A percentile compares a stretch with the other conserved stretches of the same genome.
Evolutionary conservation across 2,113 vertebrate species (phyloP).

Genomic region (Tinamus guttatus): DNA sequence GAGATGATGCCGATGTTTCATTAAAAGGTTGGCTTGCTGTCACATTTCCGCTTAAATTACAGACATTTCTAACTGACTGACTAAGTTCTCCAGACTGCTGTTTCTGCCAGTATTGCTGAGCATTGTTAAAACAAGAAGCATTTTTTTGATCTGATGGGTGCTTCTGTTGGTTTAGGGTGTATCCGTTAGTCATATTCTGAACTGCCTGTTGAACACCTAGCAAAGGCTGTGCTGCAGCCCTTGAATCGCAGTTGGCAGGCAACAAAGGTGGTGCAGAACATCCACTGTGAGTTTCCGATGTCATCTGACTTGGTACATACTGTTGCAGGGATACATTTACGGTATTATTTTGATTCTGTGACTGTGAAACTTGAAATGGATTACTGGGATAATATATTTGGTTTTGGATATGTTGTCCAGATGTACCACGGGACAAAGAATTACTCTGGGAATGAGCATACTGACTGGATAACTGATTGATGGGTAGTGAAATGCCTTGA

Average conservation of each 20-base stretch:
- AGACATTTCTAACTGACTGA: neutral
- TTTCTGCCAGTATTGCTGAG: constrained; percentile 58
- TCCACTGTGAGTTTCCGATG: constrained; percentile 1
- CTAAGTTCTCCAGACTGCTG: constrained; percentile 21
- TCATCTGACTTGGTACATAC: neutral
- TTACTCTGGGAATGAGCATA: constrained; percentile 18
- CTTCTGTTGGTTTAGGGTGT: constrained; percentile 21
- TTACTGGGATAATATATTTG: neutral
- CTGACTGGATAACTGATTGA: constrained; percentile 7
- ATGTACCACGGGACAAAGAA: neutral
- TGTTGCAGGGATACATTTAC: constrained; percentile 5
- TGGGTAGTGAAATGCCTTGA: neutral
- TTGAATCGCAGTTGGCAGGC: constrained; percentile 37
- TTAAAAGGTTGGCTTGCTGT: constrained; percentile 10
- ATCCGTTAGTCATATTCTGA: constrained; percentile 23
- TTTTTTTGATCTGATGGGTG: neutral
- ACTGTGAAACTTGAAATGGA: constrained; percentile 38
- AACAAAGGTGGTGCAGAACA: neutral
- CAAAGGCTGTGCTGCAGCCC: constrained; percentile 12
- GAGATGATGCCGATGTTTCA: neutral
- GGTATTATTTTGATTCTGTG: neutral
- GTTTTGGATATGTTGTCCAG: constrained; percentile 28
- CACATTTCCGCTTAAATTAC: constrained; percentile 16
- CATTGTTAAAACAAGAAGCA: neutral
- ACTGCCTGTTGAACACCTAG: neutral